Evolutionary conservation across 2,113 vertebrate genomes (phyloP).

Genomic region (Scartelaos histophorus): DNA sequence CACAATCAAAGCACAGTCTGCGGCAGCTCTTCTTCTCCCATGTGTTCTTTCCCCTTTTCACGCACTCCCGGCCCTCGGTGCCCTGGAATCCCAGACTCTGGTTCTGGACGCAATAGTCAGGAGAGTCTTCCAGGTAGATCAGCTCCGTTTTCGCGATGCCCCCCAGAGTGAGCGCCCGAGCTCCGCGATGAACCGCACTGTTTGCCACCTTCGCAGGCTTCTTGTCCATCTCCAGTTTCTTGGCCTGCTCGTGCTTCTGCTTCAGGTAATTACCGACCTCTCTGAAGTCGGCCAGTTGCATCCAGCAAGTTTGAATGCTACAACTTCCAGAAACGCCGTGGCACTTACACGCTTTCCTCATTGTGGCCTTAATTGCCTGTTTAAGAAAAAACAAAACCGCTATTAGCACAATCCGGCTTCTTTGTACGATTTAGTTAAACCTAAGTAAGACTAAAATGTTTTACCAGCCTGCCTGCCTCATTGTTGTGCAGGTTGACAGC

Average conservation of each 20-base stretch:
- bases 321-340: slow-evolving; percentile 97
- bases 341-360: slow-evolving; percentile 92
- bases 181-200: slow-evolving; percentile 85
- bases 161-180: slow-evolving; percentile 78
- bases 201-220: slow-evolving; percentile 83
- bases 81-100: slow-evolving; percentile 85
- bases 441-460: slow-evolving; percentile 28
- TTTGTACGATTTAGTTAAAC: background rate
- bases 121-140: slow-evolving; percentile 91
- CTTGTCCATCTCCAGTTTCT: slow-evolving; percentile 93
- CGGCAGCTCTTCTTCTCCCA: slow-evolving; percentile 87
- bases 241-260: slow-evolving; percentile 85
- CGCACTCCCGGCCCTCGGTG: slow-evolving; percentile 91
- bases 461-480: slow-evolving; percentile 89
- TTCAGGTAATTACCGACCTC: slow-evolving; percentile 91
- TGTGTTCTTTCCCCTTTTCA: slow-evolving; percentile 80
- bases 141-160: slow-evolving; percentile 83
- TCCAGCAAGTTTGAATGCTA: slow-evolving; percentile 95
- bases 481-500: slow-evolving; percentile 97
- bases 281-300: slow-evolving; percentile 90
- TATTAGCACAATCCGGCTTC: background rate
- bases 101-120: slow-evolving; percentile 90
- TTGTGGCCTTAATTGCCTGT: slow-evolving; percentile 87
- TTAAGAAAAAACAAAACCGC: background rate
- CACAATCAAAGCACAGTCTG: slow-evolving; percentile 88